Conservation (phyloP, 1,140 invertebrate species). For the Solen grandis region DNA sequence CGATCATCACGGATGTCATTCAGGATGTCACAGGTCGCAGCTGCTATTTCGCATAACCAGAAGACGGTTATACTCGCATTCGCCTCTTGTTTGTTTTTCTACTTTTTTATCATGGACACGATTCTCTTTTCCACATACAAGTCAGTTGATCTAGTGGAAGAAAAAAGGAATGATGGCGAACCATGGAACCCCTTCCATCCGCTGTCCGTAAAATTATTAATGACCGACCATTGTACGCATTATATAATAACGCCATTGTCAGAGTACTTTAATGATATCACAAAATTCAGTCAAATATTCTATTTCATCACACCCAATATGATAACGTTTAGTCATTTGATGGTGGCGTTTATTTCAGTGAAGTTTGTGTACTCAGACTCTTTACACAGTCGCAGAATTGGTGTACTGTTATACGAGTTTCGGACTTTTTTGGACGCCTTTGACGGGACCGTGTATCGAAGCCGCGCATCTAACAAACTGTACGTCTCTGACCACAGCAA, state of each 20-base stretch:
- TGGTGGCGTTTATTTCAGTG: slow-evolving; percentile 69
- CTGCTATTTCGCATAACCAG: neutral
- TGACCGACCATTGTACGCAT: slow-evolving; percentile 76
- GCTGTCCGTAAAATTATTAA: slow-evolving; percentile 75
- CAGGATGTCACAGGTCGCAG: neutral
- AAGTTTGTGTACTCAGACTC: slow-evolving; percentile 75
- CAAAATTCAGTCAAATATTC: slow-evolving; percentile 75
- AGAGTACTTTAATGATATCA: slow-evolving; percentile 73
- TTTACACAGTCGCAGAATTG: slow-evolving; percentile 70
- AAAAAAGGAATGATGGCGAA: slow-evolving; percentile 50
- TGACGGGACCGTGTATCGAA: slow-evolving; percentile 77
- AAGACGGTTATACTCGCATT: neutral
- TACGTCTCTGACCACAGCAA: slow-evolving; percentile 73
- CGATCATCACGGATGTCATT: neutral
- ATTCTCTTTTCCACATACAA: slow-evolving; percentile 69
- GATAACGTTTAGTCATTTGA: slow-evolving; percentile 73
- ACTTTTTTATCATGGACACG: slow-evolving; percentile 76
- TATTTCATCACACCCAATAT: slow-evolving; percentile 78
- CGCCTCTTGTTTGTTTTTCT: slow-evolving; percentile 55
- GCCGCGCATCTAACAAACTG: slow-evolving; percentile 62
- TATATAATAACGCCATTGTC: slow-evolving; percentile 74
- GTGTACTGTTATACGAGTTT: slow-evolving; percentile 74
- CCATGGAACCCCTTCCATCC: slow-evolving; percentile 73
- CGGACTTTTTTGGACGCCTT: slow-evolving; percentile 75
- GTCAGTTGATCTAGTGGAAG: slow-evolving; percentile 66